A percentile compares a stretch with the other conserved stretches of the same genome.
These are phyloP conservation scores for Ophioninae sp. DNA, from an alignment of 2,888 invertebrate genomes.

Conservation along the genomic window DNA sequence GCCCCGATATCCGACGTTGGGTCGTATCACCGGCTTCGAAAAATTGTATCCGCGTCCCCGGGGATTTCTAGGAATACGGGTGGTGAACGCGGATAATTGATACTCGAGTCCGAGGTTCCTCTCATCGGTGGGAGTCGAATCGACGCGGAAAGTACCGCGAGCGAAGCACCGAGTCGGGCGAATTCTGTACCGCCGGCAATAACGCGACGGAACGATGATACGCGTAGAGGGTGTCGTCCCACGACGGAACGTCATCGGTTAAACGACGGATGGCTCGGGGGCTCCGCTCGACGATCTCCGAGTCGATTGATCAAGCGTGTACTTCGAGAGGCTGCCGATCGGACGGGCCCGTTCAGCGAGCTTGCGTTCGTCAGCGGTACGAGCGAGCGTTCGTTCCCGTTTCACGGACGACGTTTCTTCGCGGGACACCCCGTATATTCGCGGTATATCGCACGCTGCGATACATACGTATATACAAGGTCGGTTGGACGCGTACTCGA, in stretches of 20 bases:
- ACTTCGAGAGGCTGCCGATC: too few relatives aligned
- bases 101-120: slow-evolving; percentile 10
- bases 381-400: too few relatives aligned
- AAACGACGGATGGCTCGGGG: too few relatives aligned
- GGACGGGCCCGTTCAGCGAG: too few relatives aligned
- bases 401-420: too few relatives aligned
- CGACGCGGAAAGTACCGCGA: slow-evolving; percentile 10
- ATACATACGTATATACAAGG: slow-evolving; percentile 25
- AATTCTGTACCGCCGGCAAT: slow-evolving; percentile 12
- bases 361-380: too few relatives aligned
- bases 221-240: too few relatives aligned
- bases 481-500: slow-evolving; percentile 47
- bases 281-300: too few relatives aligned
- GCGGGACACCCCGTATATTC: not conserved
- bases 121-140: slow-evolving; percentile 15
- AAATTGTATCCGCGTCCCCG: not conserved
- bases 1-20: not conserved
- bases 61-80: not conserved
- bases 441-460: not conserved
- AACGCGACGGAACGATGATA: slow-evolving; percentile 1
- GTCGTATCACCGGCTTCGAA: not conserved
- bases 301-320: too few relatives aligned
- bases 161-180: not conserved
- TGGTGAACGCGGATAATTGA: slow-evolving; percentile 25
- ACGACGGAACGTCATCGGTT: too few relatives aligned